A percentile compares a stretch with the other conserved stretches of the same genome.
Evolutionary conservation across 1,140 invertebrate species (phyloP).

Genomic region (Spodoptera frugiperda): DNA sequence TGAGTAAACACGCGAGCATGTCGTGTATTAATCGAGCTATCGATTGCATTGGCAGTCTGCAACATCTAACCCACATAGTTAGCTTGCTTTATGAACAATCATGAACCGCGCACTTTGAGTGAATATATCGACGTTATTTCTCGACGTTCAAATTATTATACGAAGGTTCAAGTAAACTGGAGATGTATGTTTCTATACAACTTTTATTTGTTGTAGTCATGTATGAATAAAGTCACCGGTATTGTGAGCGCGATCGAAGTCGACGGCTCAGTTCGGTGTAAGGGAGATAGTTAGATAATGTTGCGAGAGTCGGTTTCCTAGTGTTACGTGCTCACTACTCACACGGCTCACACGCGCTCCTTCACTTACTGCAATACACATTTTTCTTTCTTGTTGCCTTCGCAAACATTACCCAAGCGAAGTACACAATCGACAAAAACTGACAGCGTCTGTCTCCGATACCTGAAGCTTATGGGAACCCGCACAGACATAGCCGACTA

Average conservation of each 20-base stretch:
- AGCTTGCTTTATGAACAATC: slow-evolving; percentile 11
- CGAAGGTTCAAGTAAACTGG: too few relatives aligned
- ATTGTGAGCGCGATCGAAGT: too few relatives aligned
- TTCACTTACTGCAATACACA: slow-evolving; percentile 50
- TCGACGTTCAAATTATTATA: too few relatives aligned
- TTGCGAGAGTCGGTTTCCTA: slow-evolving; percentile 71
- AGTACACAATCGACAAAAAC: slow-evolving; percentile 12
- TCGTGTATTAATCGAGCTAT: slow-evolving; percentile 44
- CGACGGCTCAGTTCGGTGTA: slow-evolving; percentile 38
- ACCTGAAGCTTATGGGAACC: slow-evolving; percentile 16
- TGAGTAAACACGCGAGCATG: slow-evolving; percentile 41
- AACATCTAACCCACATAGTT: slow-evolving; percentile 41
- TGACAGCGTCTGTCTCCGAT: neutral
- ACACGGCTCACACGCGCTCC: slow-evolving; percentile 56
- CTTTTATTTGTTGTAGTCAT: too few relatives aligned
- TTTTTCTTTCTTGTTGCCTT: slow-evolving; percentile 56
- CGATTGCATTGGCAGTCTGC: slow-evolving; percentile 41
- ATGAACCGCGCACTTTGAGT: neutral
- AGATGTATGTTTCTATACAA: too few relatives aligned
- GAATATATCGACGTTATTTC: neutral
- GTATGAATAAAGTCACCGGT: too few relatives aligned
- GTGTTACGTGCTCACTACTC: slow-evolving; percentile 65
- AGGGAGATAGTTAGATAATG: slow-evolving; percentile 73
- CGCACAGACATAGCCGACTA: neutral
- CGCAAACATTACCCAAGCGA: slow-evolving; percentile 24